Evolutionary conservation across 2,888 invertebrate species (phyloP), one percentile per base, ranked within the genome.

Genomic region (Calliopum simillimum): DNA sequence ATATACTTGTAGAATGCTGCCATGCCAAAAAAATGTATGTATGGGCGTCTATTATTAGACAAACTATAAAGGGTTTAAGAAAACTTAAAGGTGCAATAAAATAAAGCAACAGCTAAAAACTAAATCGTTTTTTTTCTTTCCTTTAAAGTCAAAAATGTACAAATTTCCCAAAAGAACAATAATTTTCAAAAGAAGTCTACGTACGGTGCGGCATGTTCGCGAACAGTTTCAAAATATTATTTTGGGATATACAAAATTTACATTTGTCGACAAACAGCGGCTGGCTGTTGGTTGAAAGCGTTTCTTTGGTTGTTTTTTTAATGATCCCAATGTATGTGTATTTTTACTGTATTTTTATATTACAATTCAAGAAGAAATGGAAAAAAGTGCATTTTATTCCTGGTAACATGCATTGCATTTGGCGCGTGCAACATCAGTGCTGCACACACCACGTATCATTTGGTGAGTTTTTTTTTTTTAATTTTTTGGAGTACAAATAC

Each of bases 341-440:
- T 49, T 67, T 64, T 66, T 59, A 33, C 33, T 33, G 33, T 33
- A 59, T 58, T 67, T 58, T 67, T 67, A 67, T 47, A 59, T 33
- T 33, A 11, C 41, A 21, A 33, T 8, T 8, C 8, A 33, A 33
- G 33, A 4, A 33, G 8, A 6, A 33, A 8, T 8, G 8, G 33
- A 47, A 41, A 58, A 66, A 16, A 58, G n/a, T 47, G 64, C 51
- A 64, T 67, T 11, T 19, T 12, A 58, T 67, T 64, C 53, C n/a
- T 13, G 16, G 59, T 58, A n/a, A n/a, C n/a, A 19, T 8, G 19
- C 66, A 25, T 16, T 55, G 25, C 41, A 19, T 16, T 47, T 21
- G 58, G 33, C 58, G 23, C 59, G 67, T 58, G 58, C 59, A 46
- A 8, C 13, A 44, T 33, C 23, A 16, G 56, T 33, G 58, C 43